Evolutionary conservation across 2,888 invertebrate genomes (phyloP), one percentile per base, ranked within the genome.

Genomic region (Masnerella sp.): DNA sequence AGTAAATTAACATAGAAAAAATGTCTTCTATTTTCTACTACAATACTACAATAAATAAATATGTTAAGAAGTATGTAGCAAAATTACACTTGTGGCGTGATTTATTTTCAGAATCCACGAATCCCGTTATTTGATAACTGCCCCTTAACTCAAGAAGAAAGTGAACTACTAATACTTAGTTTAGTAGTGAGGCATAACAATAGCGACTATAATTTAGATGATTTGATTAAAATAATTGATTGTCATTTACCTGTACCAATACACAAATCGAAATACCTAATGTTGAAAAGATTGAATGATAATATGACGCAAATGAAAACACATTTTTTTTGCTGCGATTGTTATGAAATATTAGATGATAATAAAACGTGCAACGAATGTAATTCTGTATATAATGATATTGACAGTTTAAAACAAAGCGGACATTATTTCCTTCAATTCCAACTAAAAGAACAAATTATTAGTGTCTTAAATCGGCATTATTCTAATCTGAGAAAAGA

Each of bases 121-220:
- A 18, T 17, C 30, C 34, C 45, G n/a, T 8, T 54, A 2, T 65
- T 34, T 34, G 43, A 54, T n/a, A 34, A 49, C 5, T 56, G 56
- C 15, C 18, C 47, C 5, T 20, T 67, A 9, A 67, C 67, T 9
- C 34, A 49, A 20, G 49, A 67, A 58, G 67, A 67, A 32, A 67
- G 58, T n/a, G 56, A 56, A 18, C 14, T 58, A 14, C 22, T 67
- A 0, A 56, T 67, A 11, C 8, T 67, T 4, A 49, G 56, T 20
- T 28, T 32, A 20, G 32, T 22, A 8, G 17, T 25, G 0, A n/a
- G 36, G 17, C 47, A 61, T 14, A 2, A 34, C 3, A 38, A 47
- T 11, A 22, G 36, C 2, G 59, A 61, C 8, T 2, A n/a, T 1
- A 49, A 45, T 15, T 38, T 61, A 2, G 58, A 67, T n/a, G 38